Conservation (phyloP, 2,113 vertebrate species). For the Caracal caracal region DNA sequence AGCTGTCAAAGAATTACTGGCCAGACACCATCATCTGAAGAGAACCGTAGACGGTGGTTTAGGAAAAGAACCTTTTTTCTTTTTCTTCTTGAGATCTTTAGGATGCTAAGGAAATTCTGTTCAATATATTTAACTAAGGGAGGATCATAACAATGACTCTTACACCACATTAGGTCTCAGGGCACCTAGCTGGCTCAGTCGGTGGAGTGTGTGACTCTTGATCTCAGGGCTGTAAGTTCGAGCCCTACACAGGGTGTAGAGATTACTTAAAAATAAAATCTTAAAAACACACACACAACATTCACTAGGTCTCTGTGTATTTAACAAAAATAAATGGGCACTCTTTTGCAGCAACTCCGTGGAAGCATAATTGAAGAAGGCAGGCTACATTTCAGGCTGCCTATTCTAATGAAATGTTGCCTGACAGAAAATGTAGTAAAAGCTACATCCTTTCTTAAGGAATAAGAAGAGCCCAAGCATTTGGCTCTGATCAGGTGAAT, state of each 20-base stretch:
- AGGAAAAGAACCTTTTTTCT: background rate
- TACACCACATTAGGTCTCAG: background rate
- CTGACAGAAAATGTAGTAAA: slow-evolving; percentile 37
- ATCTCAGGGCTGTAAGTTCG: background rate
- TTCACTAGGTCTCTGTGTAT: background rate
- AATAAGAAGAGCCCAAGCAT: slow-evolving; percentile 18
- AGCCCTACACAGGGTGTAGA: background rate
- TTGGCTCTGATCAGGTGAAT: slow-evolving; percentile 28
- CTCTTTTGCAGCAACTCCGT: slow-evolving; percentile 23
- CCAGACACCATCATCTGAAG: background rate
- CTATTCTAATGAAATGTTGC: slow-evolving; percentile 43
- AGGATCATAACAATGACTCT: background rate
- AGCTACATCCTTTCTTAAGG: slow-evolving; percentile 4
- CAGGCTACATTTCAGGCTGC: background rate
- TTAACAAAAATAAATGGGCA: slow-evolving; percentile 46
- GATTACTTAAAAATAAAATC: background rate
- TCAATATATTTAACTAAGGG: background rate
- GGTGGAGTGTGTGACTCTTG: background rate
- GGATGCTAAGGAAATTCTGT: background rate
- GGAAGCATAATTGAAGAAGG: background rate
- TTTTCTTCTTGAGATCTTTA: background rate
- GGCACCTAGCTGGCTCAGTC: background rate
- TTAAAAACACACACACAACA: background rate
- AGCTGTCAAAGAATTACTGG: background rate
- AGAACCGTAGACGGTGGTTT: background rate